Base-by-base conservation (phyloP, 2,113 vertebrate species). In the Capra hircus region DNA sequence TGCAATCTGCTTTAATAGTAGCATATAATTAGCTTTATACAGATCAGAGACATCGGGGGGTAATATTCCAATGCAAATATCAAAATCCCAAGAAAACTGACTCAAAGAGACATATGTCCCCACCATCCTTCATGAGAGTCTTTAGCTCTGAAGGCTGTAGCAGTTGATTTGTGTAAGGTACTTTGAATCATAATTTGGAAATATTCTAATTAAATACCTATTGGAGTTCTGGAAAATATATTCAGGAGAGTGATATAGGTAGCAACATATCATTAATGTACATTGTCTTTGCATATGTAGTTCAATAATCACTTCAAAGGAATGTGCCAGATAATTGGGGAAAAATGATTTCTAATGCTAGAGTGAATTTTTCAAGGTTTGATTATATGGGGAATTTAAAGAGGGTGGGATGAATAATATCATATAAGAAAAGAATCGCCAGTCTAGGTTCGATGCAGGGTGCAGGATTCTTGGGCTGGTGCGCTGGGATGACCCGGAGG, bases 1-100 rank as follows among this genome's bases (percentile, higher is more conserved):
- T 98, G 97, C 97, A 98, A 98, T 98, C 98, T 99, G 96, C 97
- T 98, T 98, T 99, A 99, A 98, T 98, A 98, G 98, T 98, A 98
- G 95, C 91, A 92, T 94, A 97, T 98, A 98, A 98, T 98, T 99
- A 98, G 97, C 97, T 98, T 98, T 98, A 97, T 98, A 98, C 90
- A 98, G 98, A 98, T 98, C 98, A 98, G 95, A 98, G 92, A 88
- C 97, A 95, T 97, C 93, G 19, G 87, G 92, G 87, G 96, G 80
- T 98, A 98, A 97, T 98, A 98, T 95, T 98, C 87, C 97, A 98
- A 98, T 81, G 60, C 17, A 67, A 98, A 97, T 98, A 98, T 97
- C 97, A 99, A 98, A 98, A 98, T 98, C 97, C 92, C 97, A 98
- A 95, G 96, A 97, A 98, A 98, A 92, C 94, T 97, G 98, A 98